A percentile compares a stretch with the other conserved stretches of the same genome.
These are phyloP conservation scores for Myotis myotis DNA, from an alignment of 2,797 vertebrate species.

Conservation along the genomic window DNA sequence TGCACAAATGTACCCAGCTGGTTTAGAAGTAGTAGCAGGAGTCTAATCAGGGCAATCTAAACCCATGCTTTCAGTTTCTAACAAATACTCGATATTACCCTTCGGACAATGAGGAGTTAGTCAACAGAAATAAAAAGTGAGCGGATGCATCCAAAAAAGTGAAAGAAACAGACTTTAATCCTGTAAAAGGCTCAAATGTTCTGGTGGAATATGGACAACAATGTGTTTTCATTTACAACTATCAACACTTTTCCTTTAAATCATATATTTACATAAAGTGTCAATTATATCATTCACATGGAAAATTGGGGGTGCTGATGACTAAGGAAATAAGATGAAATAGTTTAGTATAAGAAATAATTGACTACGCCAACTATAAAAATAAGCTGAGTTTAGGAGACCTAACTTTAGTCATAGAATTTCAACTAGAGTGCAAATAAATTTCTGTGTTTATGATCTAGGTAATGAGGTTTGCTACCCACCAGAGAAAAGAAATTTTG, in stretches of 20 bases:
- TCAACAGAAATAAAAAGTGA: neutral
- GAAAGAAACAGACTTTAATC: neutral
- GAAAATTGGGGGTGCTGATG: neutral
- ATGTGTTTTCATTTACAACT: neutral
- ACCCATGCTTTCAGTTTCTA: neutral
- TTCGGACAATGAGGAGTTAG: neutral
- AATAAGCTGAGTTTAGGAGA: neutral
- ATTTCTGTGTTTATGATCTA: neutral
- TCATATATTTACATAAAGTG: neutral
- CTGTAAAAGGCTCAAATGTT: neutral
- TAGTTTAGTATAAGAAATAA: neutral
- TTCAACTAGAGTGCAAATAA: neutral
- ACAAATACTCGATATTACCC: neutral
- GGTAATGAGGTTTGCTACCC: neutral
- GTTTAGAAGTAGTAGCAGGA: neutral
- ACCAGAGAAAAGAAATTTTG: neutral
- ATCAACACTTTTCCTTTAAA: neutral
- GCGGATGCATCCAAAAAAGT: neutral
- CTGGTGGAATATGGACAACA: neutral
- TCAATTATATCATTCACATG: neutral
- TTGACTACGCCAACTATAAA: neutral
- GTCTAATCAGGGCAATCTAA: neutral
- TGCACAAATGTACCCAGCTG: neutral
- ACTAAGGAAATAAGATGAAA: neutral
- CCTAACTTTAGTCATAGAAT: neutral